phyloP scores from a whole-genome alignment of 2,888 invertebrate species.

The Eretmocerus hayati region DNA sequence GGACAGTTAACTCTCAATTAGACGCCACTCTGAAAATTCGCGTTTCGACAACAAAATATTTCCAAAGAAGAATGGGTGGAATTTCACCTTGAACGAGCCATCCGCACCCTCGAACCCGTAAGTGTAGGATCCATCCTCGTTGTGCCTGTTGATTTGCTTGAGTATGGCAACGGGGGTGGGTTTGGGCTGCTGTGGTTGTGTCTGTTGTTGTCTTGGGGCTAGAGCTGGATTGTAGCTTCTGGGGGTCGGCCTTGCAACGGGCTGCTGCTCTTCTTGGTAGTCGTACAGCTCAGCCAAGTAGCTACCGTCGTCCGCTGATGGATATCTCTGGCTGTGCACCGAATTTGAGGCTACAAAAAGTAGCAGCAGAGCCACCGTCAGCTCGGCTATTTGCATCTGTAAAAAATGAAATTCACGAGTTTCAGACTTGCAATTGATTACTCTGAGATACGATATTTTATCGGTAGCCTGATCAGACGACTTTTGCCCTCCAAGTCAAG shows the following conservation, averaged over 20 bases:
- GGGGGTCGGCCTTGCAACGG: conserved; percentile 39
- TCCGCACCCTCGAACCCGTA: conserved; percentile 85
- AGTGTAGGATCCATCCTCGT: conserved; percentile 85
- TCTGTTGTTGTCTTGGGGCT: conserved; percentile 45
- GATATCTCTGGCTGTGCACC: conserved; percentile 49
- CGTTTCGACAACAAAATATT: no score
- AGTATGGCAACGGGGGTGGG: conserved; percentile 70
- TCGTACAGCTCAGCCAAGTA: conserved; percentile 45
- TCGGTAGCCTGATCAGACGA: no score
- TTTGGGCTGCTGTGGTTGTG: conserved; percentile 47
- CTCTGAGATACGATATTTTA: no score
- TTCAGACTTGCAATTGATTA: no score
- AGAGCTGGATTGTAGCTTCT: conserved; percentile 50
- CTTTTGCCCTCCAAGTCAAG: no score
- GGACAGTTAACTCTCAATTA: no score
- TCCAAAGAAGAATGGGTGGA: no score
- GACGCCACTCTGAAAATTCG: no score
- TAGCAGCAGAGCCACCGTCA: conserved; percentile 22
- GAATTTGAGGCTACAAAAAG: conserved; percentile 43
- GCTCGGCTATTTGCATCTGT: conserved; percentile 23
- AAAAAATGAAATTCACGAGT: no score
- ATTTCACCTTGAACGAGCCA: conserved; percentile 59
- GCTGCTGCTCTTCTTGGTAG: conserved; percentile 31
- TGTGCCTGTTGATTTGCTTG: conserved; percentile 84
- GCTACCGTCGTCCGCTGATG: conserved; percentile 33